phyloP scores from a whole-genome alignment of 2,113 vertebrate genomes.

The Hypocryptadius cinnamomeus region DNA sequence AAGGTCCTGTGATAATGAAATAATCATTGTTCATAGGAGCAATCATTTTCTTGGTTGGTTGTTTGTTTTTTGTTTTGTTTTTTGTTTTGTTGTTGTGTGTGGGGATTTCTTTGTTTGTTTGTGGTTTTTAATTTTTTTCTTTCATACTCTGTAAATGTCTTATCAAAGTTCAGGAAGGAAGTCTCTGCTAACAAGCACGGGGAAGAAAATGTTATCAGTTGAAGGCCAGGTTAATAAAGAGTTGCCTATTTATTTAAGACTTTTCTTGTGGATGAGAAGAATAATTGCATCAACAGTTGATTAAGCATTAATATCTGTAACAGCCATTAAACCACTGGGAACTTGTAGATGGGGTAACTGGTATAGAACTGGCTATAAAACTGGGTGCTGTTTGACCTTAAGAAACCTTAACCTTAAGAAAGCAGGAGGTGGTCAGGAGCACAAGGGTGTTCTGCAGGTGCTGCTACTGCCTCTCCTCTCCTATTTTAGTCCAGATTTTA shows the following conservation, averaged over 20 bases:
- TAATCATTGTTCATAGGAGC: neutral
- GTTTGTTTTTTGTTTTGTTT: neutral
- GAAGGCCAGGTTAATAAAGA: slow-evolving; percentile 49
- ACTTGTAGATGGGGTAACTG: neutral
- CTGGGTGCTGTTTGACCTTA: neutral
- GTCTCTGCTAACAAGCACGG: neutral
- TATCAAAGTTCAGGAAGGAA: slow-evolving; percentile 28
- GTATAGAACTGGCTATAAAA: neutral
- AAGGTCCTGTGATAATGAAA: neutral
- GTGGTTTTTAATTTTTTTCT: neutral
- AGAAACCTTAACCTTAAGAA: neutral
- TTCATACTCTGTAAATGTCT: neutral
- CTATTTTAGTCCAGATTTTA: neutral
- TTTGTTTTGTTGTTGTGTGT: neutral
- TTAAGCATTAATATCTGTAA: neutral
- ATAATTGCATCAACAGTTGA: neutral
- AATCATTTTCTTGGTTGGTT: neutral
- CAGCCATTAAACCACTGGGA: neutral
- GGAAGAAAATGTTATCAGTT: slow-evolving; percentile 3
- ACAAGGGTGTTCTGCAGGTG: neutral
- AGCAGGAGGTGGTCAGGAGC: neutral
- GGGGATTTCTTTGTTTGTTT: neutral
- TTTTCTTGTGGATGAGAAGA: neutral
- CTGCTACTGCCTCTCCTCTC: neutral
- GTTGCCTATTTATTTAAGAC: slow-evolving; percentile 37